Evolutionary conservation across 2,113 vertebrate species (phyloP).

Genomic region (Zosterops hypoxanthus): DNA sequence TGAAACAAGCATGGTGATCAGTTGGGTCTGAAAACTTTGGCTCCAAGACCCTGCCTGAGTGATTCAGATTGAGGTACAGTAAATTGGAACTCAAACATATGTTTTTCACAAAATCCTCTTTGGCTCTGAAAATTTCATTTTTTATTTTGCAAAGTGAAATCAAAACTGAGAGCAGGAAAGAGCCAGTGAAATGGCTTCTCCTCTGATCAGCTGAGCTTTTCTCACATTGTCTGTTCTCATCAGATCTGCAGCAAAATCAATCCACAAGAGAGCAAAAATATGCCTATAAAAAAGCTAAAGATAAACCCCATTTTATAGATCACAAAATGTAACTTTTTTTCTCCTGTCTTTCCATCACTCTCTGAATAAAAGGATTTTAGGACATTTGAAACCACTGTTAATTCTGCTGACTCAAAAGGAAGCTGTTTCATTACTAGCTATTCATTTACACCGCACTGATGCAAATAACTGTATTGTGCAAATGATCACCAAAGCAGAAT

Average conservation of each 20-base stretch:
- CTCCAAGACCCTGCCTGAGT: background rate
- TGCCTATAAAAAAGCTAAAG: background rate
- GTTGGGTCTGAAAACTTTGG: background rate
- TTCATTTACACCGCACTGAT: background rate
- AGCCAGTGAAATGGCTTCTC: background rate
- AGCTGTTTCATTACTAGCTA: background rate
- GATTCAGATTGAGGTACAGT: background rate
- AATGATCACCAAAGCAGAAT: background rate
- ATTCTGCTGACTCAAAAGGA: background rate
- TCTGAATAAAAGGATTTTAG: background rate
- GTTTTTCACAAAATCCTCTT: background rate
- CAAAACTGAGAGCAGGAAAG: background rate
- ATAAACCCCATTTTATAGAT: background rate
- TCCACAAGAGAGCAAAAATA: accelerated
- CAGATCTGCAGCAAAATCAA: background rate
- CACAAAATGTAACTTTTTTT: background rate
- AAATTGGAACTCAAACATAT: background rate
- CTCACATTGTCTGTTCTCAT: background rate
- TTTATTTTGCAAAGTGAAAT: background rate
- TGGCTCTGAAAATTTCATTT: background rate
- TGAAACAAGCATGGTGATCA: background rate
- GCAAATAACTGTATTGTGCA: background rate
- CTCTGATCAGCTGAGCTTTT: background rate
- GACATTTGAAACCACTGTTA: background rate
- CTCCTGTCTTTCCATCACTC: background rate